Conservation (phyloP, 2,113 vertebrate genomes). For the Pseudorectes ferrugineus region DNA sequence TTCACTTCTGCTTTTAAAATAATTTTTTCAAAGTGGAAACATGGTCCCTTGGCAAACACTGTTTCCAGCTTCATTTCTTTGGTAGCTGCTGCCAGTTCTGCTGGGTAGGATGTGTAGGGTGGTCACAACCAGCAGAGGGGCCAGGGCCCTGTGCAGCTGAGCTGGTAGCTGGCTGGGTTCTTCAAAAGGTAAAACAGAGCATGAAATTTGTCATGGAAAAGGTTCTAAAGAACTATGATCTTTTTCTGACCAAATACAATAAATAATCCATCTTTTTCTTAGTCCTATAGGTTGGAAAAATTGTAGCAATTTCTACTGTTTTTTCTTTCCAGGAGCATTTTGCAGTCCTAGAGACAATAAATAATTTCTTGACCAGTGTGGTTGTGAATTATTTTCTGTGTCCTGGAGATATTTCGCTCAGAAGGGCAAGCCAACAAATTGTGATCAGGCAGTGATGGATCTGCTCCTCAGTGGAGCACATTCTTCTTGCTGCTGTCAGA, state of each 20-base stretch:
- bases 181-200: background rate
- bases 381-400: conserved; percentile 36
- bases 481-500: background rate
- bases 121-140: background rate
- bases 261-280: background rate
- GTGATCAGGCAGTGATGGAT: conserved; percentile 23
- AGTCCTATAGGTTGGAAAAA: conserved; percentile 4
- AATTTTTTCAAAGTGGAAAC: background rate
- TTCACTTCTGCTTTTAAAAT: background rate
- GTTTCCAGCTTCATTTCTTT: background rate
- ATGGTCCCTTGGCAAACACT: background rate
- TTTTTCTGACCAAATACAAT: background rate
- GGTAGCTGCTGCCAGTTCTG: background rate
- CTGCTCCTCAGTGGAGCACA: background rate
- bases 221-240: background rate
- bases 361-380: conserved; percentile 24
- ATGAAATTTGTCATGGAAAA: background rate
- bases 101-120: fast-evolving
- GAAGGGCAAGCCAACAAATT: background rate
- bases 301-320: background rate
- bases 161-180: background rate
- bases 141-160: background rate
- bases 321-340: conserved; percentile 7
- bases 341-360: background rate
- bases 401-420: background rate